Evolutionary conservation across 2,113 vertebrate genomes (phyloP).

Genomic region (Martes martes): DNA sequence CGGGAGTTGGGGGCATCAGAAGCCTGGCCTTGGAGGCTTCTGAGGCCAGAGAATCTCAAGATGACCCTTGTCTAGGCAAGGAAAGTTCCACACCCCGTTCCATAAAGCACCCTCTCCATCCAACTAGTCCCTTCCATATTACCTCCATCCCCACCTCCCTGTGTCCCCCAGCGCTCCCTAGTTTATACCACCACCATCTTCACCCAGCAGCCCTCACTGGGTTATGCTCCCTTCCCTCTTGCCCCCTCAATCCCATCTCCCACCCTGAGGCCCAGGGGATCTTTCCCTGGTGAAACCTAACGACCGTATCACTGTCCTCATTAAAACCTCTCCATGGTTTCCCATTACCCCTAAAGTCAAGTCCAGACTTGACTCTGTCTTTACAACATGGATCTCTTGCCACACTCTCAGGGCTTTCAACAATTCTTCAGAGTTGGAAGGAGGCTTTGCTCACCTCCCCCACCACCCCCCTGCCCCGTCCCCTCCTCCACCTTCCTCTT

Average conservation of each 20-base stretch:
- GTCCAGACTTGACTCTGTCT: not conserved
- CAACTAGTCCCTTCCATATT: not conserved
- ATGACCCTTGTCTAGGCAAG: not conserved
- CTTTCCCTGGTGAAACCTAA: not conserved
- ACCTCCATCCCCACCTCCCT: not conserved
- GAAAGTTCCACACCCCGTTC: not conserved
- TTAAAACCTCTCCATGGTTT: not conserved
- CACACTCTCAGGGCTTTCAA: not conserved
- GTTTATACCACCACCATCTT: not conserved
- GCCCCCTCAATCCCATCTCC: no score
- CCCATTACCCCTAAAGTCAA: not conserved
- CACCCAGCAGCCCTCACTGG: not conserved
- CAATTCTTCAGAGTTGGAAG: not conserved
- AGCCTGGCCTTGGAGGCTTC: not conserved
- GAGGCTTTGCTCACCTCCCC: no score
- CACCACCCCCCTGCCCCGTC: no score
- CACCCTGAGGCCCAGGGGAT: not conserved
- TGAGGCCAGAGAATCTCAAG: not conserved
- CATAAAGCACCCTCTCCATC: no score
- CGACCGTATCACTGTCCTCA: not conserved
- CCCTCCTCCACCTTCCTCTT: not conserved
- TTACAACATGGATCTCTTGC: not conserved
- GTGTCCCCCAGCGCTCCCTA: no score
- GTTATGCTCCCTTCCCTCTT: no score
- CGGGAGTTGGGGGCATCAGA: not conserved